phyloP scores from a whole-genome alignment of 2,888 invertebrate species.

The Anticlea derivata region DNA sequence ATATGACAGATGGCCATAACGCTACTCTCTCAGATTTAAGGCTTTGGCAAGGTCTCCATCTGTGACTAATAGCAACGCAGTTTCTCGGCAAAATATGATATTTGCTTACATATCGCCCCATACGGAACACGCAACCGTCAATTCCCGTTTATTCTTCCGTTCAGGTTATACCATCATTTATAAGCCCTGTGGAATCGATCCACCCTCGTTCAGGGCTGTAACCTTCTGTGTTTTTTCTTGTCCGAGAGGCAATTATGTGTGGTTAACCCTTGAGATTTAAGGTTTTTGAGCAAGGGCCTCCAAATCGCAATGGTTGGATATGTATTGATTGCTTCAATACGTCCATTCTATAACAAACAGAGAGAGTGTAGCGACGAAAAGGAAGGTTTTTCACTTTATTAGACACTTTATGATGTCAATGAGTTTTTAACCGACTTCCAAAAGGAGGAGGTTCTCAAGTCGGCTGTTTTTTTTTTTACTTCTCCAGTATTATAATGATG shows the following conservation, averaged over 20 bases:
- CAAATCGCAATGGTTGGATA: slow-evolving; percentile 2
- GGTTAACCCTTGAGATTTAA: slow-evolving; percentile 23
- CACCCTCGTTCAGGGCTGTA: slow-evolving; percentile 20
- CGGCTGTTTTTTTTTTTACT: too few species aligned
- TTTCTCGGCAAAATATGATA: slow-evolving; percentile 29
- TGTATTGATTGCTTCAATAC: neutral
- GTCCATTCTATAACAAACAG: too few species aligned
- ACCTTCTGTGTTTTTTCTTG: slow-evolving; percentile 15
- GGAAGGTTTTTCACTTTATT: too few species aligned
- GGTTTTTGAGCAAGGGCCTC: slow-evolving; percentile 12
- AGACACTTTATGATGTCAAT: too few species aligned
- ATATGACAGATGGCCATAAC: slow-evolving; percentile 30
- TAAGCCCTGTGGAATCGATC: slow-evolving; percentile 24
- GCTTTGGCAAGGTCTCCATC: slow-evolving; percentile 29
- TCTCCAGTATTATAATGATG: too few species aligned
- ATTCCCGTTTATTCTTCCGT: slow-evolving; percentile 37
- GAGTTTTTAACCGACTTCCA: too few species aligned
- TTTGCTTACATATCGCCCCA: slow-evolving; percentile 37
- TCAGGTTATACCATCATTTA: slow-evolving; percentile 35
- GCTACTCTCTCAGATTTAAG: slow-evolving; percentile 24
- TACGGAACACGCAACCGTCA: slow-evolving; percentile 34
- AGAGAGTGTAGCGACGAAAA: too few species aligned
- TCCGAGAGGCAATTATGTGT: slow-evolving; percentile 21
- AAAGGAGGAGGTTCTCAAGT: too few species aligned
- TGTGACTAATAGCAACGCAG: slow-evolving; percentile 33